These are phyloP conservation scores for Platycheirus rosarum DNA, from an alignment of 2,888 invertebrate species.

Conservation along the genomic window DNA sequence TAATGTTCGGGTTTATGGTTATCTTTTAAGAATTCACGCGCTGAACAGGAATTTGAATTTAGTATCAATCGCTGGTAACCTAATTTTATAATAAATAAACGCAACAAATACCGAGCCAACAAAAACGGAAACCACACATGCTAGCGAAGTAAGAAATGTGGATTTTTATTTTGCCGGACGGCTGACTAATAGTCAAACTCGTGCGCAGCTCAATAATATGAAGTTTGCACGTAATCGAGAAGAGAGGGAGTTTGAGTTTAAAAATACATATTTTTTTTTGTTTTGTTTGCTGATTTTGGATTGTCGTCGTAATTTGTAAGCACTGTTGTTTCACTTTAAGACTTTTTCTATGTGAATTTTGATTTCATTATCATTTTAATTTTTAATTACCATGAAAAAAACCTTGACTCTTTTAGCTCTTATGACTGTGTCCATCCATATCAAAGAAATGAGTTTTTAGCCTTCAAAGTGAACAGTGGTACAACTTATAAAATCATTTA, in stretches of 20 bases:
- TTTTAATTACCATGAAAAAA: too few relatives aligned
- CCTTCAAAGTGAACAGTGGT: too few relatives aligned
- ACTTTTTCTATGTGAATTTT: constrained; percentile 17
- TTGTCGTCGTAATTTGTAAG: constrained; percentile 4
- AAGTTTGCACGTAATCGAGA: constrained; percentile 31
- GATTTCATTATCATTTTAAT: too few relatives aligned
- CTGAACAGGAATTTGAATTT: constrained; percentile 35
- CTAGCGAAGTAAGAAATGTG: constrained; percentile 5
- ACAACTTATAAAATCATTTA: too few relatives aligned
- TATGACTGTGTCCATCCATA: too few relatives aligned
- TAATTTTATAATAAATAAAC: constrained; percentile 36
- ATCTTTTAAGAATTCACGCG: constrained; percentile 46
- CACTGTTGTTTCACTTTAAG: constrained; percentile 22
- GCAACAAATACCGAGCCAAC: constrained; percentile 27
- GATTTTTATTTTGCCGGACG: constrained; percentile 15
- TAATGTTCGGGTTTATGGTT: constrained; percentile 49
- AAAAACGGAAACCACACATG: constrained; percentile 50
- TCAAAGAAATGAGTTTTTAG: too few relatives aligned
- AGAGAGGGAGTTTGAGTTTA: not conserved
- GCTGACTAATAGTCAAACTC: constrained; percentile 33
- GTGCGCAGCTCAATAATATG: constrained; percentile 35
- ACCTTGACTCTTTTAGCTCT: too few relatives aligned
- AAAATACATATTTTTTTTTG: constrained; percentile 17
- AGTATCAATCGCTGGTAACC: constrained; percentile 40
- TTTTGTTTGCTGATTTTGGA: constrained; percentile 25